Base-by-base conservation (phyloP, 92 coral and sea anemone genomes). In the Porites rus region DNA sequence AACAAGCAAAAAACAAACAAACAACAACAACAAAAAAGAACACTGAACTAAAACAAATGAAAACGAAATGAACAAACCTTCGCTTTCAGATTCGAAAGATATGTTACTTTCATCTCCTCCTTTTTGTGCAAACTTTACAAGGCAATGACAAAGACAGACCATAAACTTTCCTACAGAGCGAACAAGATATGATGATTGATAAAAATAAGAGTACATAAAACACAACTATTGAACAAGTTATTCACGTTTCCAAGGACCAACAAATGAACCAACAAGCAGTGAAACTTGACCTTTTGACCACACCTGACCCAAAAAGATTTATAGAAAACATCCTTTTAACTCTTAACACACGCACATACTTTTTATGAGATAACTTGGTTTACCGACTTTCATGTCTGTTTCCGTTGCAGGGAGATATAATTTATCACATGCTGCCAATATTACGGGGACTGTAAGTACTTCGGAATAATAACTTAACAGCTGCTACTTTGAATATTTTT, bases 141-240 rank as follows among this genome's bases (percentile, higher is more conserved):
- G 85, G 84, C 92, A 88, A 14, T 84, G 92, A 17, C 95, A 82
- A 31, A 90, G 91, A 31, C 79, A 59, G 52, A 81, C 51, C 69
- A 92, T 76, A 81, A 94, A 92, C 78, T 89, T 93, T n/a, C 97
- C 97, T 94, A 78, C 1, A 73, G 64, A 72, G 20, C 10, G 3
- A 51, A 63, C 18, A 51, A n/a, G 4, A 0, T 14, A 1, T 38
- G 46, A 38, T 38, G 2, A 38, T 38, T 38, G 46, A 38, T 38
- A 52, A 68, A 17, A 19, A 6, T 17, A 69, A 31, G 21, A 13
- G n/a, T 8, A 22, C 46, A 31, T 7, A 8, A 24, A 50, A 22
- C 12, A 51, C 1, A 52, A 56, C 16, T 18, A 38, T 13, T 56
- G 61, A 2, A 62, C 7, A 54, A 13, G 18, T 7, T 12, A n/a